Base-by-base conservation (phyloP, 2,113 vertebrate species). In the Oncorhynchus nerka region DNA sequence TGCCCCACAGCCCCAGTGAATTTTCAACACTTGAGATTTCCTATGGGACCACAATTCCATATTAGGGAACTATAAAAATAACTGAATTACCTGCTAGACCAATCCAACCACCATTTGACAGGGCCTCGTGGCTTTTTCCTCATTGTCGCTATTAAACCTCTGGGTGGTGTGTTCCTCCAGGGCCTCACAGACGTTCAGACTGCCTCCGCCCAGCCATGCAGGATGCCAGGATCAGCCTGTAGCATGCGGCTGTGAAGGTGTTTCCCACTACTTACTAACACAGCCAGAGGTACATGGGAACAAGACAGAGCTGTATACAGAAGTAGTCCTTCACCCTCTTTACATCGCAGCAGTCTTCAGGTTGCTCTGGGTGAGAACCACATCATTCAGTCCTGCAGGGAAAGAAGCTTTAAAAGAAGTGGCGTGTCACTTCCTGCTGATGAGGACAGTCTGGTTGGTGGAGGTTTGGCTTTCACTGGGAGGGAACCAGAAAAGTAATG, bases 21-120 rank as follows among this genome's bases (percentile, higher is more conserved):
- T 88, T 89, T 88, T 83, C 88, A 89, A 91, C 92, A 90, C 88
- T 90, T 86, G 76, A 89, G 81, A 89, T 88, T 90, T 90, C 88
- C 87, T 90, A 75, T 9, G 85, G 85, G 87, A 89, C 79, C 3
- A 70, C 74, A 79, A 69, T 81, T 80, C 86, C 79, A 82, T 88
- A 91, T 92, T 92, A 89, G 81, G 39, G 48, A 85, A 87, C 90
- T 92, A 91, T 90, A 92, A 92, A 92, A 92, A 90, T 86, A 85
- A 86, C 79, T 77, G 88, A 89, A 90, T 91, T 90, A 88, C 89
- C 83, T 81, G 80, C 72, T 84, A 84, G 89, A 88, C 83, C 80
- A 84, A 81, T 85, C 83, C 73, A 87, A 83, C 86, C 81, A 1
- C 81, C 73, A 49, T 83, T 80, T 88, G 84, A 86, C 85, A 75